Evolutionary conservation across 2,888 invertebrate genomes (phyloP), one percentile per base, ranked within the genome.

Genomic region (Sepioteuthis lessoniana): DNA sequence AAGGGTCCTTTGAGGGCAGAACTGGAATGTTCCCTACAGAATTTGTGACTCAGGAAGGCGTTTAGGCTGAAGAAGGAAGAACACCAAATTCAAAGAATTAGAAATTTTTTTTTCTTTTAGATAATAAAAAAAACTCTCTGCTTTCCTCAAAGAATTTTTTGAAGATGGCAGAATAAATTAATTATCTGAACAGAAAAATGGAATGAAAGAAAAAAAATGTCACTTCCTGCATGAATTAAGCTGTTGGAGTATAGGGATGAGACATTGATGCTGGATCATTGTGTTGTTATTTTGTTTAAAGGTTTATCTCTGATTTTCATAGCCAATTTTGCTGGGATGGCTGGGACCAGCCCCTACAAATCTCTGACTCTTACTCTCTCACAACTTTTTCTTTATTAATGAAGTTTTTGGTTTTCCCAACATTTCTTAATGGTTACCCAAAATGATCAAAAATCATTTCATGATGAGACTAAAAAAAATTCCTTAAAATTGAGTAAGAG

Each of bases 1-100:
- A 95, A 95, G 96, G 96, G 19, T 94, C 95, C n/a, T 50, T 95
- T 19, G 38, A 95, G 94, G 96, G 96, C 2, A 95, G 95, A 35
- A 95, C 93, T 46, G 96, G 96, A 46, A 96, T 96, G 90, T 96
- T 96, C 94, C 96, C 96, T 38, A 95, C 95, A 37, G 95, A 94
- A 5, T 96, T 96, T 95, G 96, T 96, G 19, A 47, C 47, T 76
- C n/a, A n/a, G n/a, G 76, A 76, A 16, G n/a, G 76, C n/a, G n/a
- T 35, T 35, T 76, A 76, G n/a, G n/a, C n/a, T n/a, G n/a, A 76
- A 35, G n/a, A 76, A 76, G n/a, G 31, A n/a, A 76, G 76, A 76
- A 76, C n/a, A 76, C 35, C n/a, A 55, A 55, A 25, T 55, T 55
- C 55, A 55, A 55, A 55, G 55, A 5, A 25, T 5, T 2, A 25